Evolutionary conservation across 1,140 invertebrate genomes (phyloP), one percentile per base, ranked within the genome.

Genomic region (Temnothorax nylanderi): DNA sequence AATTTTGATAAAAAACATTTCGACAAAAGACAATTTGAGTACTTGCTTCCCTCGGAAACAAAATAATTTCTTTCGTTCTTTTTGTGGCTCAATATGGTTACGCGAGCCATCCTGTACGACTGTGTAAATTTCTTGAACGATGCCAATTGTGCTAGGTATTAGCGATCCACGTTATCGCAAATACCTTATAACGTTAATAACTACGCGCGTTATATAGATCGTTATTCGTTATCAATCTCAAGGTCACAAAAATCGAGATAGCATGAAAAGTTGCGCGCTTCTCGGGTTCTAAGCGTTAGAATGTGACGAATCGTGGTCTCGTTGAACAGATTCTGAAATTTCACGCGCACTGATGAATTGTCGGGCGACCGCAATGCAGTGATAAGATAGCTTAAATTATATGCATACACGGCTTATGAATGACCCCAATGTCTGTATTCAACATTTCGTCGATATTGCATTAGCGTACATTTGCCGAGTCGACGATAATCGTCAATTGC

Each of bases 331-430:
- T 76, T 21, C n/a, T 41, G 51, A 26, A 18, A 44, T 62, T 47
- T 2, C 7, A 26, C 13, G 18, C 3, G 21, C 8, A 6, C 18
- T 76, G 54, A 41, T 41, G 7, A 58, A 76, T 41, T 8, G 21
- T 26, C 34, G 18, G 13, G 26, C 21, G 4, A 74, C 21, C 74
- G 51, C 32, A n/a, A 32, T 44, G 54, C 37, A 26, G 5, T 44
- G 54, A 76, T 62, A 76, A 76, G 2, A 3, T 26, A 11, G 11
- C 7, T 58, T 26, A 76, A 60, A 76, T 76, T 13, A 76, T 58
- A 13, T 26, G 16, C 26, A 26, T 26, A 26, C 26, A n/a, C 3
- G 11, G 54, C 37, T 44, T 18, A 44, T 76, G 44, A 13, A 47
- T 47, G 10, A 60, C n/a, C 3, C 10, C 21, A 75, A 47, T 41